These are phyloP conservation scores for Catostylus mosaicus DNA, from an alignment of 30 jellyfish, hydroid and myxozoan genomes.

Conservation along the genomic window DNA sequence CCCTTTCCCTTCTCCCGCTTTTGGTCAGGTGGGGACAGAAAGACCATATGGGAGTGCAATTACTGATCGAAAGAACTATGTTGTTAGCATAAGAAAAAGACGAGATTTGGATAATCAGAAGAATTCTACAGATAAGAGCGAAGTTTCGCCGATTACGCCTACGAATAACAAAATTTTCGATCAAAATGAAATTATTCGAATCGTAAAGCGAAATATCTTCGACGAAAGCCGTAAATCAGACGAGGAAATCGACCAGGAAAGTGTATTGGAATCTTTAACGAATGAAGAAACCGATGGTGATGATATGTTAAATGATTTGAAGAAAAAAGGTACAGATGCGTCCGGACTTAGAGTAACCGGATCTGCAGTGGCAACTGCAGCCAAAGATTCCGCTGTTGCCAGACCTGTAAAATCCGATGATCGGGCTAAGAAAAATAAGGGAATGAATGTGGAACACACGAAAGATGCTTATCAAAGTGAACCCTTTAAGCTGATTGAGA, in stretches of 20 bases:
- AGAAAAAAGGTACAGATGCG: neutral
- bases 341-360: constrained; percentile 13
- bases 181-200: neutral
- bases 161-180: neutral
- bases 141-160: neutral
- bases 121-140: neutral
- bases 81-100: constrained; percentile 67
- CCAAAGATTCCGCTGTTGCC: neutral
- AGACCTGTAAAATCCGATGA: neutral
- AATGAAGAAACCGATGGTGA: constrained; percentile 71
- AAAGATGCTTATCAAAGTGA: neutral
- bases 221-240: constrained; percentile 31
- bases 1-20: neutral
- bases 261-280: constrained; percentile 54
- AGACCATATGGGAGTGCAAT: neutral
- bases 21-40: constrained; percentile 15
- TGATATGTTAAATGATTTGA: constrained; percentile 15
- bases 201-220: constrained; percentile 39
- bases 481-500: constrained; percentile 51
- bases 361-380: constrained; percentile 31
- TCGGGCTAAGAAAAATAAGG: neutral
- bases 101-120: neutral
- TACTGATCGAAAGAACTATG: constrained; percentile 30
- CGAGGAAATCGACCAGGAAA: constrained; percentile 43
- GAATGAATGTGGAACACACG: neutral